A percentile compares a stretch with the other conserved stretches of the same genome.
Conservation (phyloP, 1,140 invertebrate genomes). For the Conus ventricosus region DNA sequence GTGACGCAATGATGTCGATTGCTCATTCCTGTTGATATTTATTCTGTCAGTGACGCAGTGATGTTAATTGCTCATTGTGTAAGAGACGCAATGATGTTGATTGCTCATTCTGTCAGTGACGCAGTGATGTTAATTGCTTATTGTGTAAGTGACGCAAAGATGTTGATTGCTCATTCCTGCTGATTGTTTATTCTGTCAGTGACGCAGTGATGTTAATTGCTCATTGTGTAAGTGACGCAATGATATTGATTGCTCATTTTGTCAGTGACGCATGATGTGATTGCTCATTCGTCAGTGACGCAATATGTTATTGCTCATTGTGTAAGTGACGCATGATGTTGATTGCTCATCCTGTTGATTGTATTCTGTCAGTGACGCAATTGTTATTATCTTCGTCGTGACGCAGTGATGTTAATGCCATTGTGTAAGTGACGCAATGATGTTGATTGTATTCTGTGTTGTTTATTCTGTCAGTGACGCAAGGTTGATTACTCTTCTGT, state of each 20-base stretch:
- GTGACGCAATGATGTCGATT: background rate
- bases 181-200: background rate
- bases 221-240: background rate
- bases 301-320: background rate
- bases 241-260: background rate
- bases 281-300: background rate
- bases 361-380: background rate
- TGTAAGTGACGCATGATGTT: background rate
- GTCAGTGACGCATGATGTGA: background rate
- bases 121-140: background rate
- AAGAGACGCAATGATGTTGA: background rate
- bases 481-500: background rate
- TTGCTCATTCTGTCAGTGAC: background rate
- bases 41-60: background rate
- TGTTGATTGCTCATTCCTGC: background rate
- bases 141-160: background rate
- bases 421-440: background rate
- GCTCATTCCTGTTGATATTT: background rate
- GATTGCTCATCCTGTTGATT: background rate
- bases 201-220: background rate
- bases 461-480: background rate
- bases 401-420: background rate
- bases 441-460: too few relatives aligned
- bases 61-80: background rate
- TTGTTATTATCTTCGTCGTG: background rate